phyloP scores from a whole-genome alignment of 2,888 invertebrate genomes.

The Oscheius myriophilus region DNA sequence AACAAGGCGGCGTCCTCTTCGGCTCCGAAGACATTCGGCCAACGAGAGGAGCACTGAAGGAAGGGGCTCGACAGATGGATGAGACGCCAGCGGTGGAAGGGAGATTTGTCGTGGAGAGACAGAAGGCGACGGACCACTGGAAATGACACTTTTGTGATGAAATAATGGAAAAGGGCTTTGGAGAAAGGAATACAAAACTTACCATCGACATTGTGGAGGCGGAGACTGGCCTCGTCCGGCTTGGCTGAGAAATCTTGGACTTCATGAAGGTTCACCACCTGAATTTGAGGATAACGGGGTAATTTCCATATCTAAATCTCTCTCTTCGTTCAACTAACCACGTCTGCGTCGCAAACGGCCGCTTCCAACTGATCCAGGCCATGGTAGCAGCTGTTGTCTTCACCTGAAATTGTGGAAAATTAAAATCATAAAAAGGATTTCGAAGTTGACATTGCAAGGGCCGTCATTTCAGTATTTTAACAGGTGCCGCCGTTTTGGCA shows the following conservation, averaged over 20 bases:
- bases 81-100: conserved; percentile 27
- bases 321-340: conserved; percentile 10
- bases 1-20: conserved; percentile 31
- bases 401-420: too few relatives aligned
- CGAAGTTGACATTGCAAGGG: too few relatives aligned
- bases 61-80: conserved; percentile 58
- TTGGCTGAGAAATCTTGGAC: conserved; percentile 52
- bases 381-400: background rate
- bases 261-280: conserved; percentile 63
- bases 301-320: too few relatives aligned
- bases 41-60: conserved; percentile 61
- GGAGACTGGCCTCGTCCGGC: conserved; percentile 45
- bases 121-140: conserved; percentile 45
- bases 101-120: conserved; percentile 22
- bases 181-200: conserved; percentile 6
- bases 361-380: conserved; percentile 20
- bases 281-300: background rate
- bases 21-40: conserved; percentile 62
- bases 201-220: conserved; percentile 58
- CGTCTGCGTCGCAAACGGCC: conserved; percentile 21
- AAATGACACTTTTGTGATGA: conserved; percentile 18
- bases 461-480: too few relatives aligned
- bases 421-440: too few relatives aligned
- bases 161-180: background rate
- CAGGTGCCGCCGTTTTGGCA: too few relatives aligned